Conservation (phyloP, 2,113 vertebrate species). For the Colinus virginianus region DNA sequence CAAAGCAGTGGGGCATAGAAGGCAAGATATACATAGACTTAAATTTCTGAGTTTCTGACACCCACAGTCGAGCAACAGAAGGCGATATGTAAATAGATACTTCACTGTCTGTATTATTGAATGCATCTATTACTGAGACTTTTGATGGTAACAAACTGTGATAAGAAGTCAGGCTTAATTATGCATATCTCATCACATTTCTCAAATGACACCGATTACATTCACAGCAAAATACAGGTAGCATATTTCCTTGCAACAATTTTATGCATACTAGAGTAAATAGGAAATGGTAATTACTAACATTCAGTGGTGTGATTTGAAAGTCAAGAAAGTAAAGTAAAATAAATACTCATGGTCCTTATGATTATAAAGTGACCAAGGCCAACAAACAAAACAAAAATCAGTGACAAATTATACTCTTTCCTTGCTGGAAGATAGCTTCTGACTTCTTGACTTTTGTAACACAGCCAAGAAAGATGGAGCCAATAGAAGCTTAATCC, state of each 20-base stretch:
- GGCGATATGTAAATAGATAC: conserved; percentile 57
- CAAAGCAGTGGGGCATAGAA: background rate
- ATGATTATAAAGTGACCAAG: conserved; percentile 19
- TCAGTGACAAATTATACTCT: background rate
- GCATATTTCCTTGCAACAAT: conserved; percentile 56
- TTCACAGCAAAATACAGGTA: conserved; percentile 56
- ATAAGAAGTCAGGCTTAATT: conserved; percentile 76
- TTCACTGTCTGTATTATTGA: conserved; percentile 28
- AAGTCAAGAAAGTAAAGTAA: conserved; percentile 56
- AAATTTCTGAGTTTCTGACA: conserved; percentile 42
- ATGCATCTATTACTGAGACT: conserved; percentile 57
- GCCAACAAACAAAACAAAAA: background rate
- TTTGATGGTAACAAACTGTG: conserved; percentile 70
- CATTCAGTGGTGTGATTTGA: conserved; percentile 16
- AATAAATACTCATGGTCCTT: conserved; percentile 27
- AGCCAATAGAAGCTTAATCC: background rate
- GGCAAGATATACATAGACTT: background rate
- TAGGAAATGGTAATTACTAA: conserved; percentile 59
- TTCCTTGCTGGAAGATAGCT: background rate
- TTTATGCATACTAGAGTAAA: conserved; percentile 22
- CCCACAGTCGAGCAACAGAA: conserved; percentile 11
- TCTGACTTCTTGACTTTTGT: background rate
- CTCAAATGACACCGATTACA: conserved; percentile 70
- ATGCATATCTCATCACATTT: conserved; percentile 68
- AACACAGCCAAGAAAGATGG: background rate